These are phyloP conservation scores for Macrobrachium nipponense DNA, from an alignment of 1,140 invertebrate genomes.

Conservation along the genomic window DNA sequence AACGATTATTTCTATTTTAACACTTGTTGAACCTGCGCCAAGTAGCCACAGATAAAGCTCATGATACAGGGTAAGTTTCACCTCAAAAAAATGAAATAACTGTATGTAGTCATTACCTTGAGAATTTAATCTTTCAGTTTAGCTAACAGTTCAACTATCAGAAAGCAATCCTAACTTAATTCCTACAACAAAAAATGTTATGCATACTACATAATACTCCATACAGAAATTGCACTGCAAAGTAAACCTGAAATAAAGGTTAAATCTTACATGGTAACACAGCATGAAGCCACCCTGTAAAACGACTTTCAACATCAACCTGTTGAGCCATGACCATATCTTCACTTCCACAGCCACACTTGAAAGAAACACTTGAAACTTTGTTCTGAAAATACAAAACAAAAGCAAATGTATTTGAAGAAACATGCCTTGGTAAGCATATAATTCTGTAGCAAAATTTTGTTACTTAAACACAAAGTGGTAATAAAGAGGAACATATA, in stretches of 20 bases:
- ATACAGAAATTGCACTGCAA: not conserved
- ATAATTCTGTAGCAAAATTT: slow-evolving; percentile 19
- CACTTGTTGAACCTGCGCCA: no score
- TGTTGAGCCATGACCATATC: slow-evolving; percentile 84
- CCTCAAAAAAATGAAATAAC: not conserved
- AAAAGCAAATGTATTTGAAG: not conserved
- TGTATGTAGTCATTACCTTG: not conserved
- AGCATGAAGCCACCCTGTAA: slow-evolving; percentile 78
- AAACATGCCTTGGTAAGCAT: slow-evolving; percentile 6
- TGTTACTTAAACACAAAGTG: not conserved
- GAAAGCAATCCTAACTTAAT: not conserved
- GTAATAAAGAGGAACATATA: no score
- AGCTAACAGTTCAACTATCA: not conserved
- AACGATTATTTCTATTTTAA: no score
- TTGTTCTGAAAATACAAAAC: slow-evolving; percentile 80
- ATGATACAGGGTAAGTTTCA: no score
- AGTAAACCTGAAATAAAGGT: not conserved
- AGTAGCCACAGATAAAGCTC: no score
- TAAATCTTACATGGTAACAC: slow-evolving; percentile 38
- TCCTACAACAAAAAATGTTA: not conserved
- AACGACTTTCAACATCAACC: slow-evolving; percentile 85
- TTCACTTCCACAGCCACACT: slow-evolving; percentile 81
- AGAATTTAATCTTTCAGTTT: no score
- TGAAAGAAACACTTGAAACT: slow-evolving; percentile 84
- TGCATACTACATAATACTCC: not conserved